These are phyloP conservation scores for Microctonus brassicae DNA, from an alignment of 2,888 invertebrate species.

Conservation along the genomic window DNA sequence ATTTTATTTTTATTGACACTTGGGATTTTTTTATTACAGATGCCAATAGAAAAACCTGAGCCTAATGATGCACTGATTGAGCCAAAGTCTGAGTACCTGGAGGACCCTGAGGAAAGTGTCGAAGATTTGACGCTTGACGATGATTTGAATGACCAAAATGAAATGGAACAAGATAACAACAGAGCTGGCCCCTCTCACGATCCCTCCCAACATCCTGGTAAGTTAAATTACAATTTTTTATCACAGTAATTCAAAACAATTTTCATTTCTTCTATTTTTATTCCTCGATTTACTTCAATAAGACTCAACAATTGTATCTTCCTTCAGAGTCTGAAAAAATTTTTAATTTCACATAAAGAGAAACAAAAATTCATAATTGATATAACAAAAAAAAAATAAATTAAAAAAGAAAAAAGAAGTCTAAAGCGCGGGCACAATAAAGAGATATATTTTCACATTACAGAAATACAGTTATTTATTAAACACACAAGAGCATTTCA, in stretches of 20 bases:
- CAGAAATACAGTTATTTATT: not conserved
- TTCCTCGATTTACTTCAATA: constrained; percentile 9
- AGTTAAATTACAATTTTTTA: constrained; percentile 63
- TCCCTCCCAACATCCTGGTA: constrained; percentile 77
- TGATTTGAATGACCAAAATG: constrained; percentile 77
- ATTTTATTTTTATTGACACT: not conserved
- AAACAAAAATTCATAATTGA: not conserved
- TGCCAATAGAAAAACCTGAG: constrained; percentile 72
- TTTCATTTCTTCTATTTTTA: constrained; percentile 24
- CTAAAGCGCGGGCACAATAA: constrained; percentile 21
- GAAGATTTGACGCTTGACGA: constrained; percentile 89
- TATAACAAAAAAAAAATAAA: not conserved
- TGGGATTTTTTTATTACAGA: constrained; percentile 46
- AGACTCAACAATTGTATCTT: not conserved
- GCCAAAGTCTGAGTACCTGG: constrained; percentile 83
- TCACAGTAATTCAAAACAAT: constrained; percentile 26
- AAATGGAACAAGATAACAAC: constrained; percentile 79
- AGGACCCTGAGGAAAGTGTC: constrained; percentile 81
- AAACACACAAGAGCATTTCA: constrained; percentile 5
- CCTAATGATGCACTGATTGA: constrained; percentile 74
- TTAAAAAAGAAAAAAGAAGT: not conserved
- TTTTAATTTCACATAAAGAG: not conserved
- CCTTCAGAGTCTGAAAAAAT: not conserved
- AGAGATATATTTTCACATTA: constrained; percentile 13
- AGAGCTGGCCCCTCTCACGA: constrained; percentile 76